These are phyloP conservation scores for Kuschelorhynchus macadamiae DNA, from an alignment of 2,888 invertebrate genomes.

Conservation along the genomic window DNA sequence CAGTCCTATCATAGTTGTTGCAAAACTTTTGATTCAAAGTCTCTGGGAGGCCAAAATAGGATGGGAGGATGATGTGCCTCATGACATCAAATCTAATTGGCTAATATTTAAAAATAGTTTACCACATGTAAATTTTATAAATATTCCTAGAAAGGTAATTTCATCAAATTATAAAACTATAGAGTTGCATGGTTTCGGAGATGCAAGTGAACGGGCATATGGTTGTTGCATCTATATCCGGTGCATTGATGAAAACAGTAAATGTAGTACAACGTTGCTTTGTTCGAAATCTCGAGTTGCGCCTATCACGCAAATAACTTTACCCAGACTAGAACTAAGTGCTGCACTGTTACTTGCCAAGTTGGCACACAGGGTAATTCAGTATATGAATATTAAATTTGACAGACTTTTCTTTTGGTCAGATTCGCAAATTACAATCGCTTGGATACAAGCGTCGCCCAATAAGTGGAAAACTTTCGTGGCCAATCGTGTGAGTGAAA, in stretches of 20 bases:
- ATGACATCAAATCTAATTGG: not conserved
- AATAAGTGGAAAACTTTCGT: constrained; percentile 41
- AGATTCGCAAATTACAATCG: not conserved
- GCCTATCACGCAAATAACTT: not conserved
- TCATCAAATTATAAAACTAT: not conserved
- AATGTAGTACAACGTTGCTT: not conserved
- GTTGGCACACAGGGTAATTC: not conserved
- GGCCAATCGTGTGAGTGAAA: constrained; percentile 36
- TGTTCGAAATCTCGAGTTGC: constrained; percentile 7
- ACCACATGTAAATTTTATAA: not conserved
- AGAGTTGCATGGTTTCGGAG: too few relatives aligned
- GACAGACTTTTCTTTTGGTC: not conserved
- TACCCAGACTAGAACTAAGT: not conserved
- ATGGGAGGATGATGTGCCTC: not conserved
- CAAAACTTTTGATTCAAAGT: not conserved
- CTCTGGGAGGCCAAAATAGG: not conserved
- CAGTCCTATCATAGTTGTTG: too few relatives aligned
- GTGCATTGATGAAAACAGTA: not conserved
- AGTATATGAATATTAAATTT: constrained; percentile 1
- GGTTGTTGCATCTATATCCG: not conserved
- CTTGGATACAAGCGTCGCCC: not conserved
- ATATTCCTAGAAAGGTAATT: not conserved
- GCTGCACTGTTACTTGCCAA: not conserved
- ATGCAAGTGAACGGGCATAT: too few relatives aligned
- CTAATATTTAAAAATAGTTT: not conserved